These are phyloP conservation scores for Epinephelus fuscoguttatus DNA, from an alignment of 2,113 vertebrate species.

Conservation along the genomic window DNA sequence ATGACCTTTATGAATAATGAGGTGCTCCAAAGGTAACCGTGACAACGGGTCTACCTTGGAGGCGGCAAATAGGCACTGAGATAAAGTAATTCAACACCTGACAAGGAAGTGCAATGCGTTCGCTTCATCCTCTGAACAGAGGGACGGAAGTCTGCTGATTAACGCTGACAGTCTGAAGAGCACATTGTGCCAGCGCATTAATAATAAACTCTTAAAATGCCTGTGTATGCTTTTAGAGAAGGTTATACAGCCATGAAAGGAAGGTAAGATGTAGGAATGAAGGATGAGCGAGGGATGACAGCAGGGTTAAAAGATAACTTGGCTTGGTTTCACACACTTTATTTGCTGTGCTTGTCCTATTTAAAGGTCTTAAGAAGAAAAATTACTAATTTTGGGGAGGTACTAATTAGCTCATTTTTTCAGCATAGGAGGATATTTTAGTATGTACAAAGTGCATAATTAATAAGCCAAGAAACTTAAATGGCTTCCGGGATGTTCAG, in stretches of 20 bases:
- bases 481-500: constrained; percentile 80
- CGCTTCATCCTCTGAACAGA: constrained; percentile 47
- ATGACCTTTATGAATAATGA: constrained; percentile 81
- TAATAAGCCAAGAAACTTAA: constrained; percentile 84
- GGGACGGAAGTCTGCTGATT: constrained; percentile 67
- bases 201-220: constrained; percentile 75
- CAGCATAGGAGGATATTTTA: constrained; percentile 80
- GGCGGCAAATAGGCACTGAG: constrained; percentile 45
- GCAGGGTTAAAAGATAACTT: constrained; percentile 70
- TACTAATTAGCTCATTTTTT: constrained; percentile 80
- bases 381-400: constrained; percentile 58
- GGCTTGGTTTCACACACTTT: constrained; percentile 76
- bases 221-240: constrained; percentile 71
- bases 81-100: constrained; percentile 66
- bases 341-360: constrained; percentile 77
- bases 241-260: constrained; percentile 59
- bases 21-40: constrained; percentile 68
- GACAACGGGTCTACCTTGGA: constrained; percentile 60
- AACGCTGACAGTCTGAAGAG: constrained; percentile 71
- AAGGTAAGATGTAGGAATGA: constrained; percentile 53
- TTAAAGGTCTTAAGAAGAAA: constrained; percentile 74
- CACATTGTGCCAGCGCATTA: constrained; percentile 73
- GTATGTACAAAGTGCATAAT: constrained; percentile 86
- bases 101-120: constrained; percentile 62
- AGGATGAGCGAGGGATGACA: constrained; percentile 44